phyloP scores from a whole-genome alignment of 2,888 invertebrate genomes.

The Perizoma flavofasciatum region DNA sequence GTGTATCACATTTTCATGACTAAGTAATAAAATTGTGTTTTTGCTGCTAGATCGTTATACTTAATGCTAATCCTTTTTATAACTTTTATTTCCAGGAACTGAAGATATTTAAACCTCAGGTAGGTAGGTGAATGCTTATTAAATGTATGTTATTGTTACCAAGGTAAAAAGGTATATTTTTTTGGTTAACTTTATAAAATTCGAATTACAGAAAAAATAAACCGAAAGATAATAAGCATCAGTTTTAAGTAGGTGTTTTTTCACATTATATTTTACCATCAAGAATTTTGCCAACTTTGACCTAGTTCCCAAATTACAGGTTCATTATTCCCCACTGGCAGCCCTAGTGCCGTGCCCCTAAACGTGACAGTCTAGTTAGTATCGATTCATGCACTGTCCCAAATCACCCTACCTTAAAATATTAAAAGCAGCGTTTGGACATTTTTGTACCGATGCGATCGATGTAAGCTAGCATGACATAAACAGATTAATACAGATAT shows the following conservation, averaged over 20 bases:
- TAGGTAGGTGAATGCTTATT: too few relatives aligned
- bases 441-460: slow-evolving; percentile 46
- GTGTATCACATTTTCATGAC: too few relatives aligned
- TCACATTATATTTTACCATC: too few relatives aligned
- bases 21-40: neutral
- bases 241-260: too few relatives aligned
- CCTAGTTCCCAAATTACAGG: slow-evolving; percentile 17
- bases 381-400: slow-evolving; percentile 28
- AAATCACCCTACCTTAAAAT: slow-evolving; percentile 47
- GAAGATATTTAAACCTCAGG: too few relatives aligned
- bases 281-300: neutral
- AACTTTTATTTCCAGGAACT: too few relatives aligned
- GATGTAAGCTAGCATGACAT: slow-evolving; percentile 41
- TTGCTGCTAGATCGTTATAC: neutral
- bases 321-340: slow-evolving; percentile 17
- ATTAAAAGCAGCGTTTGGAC: slow-evolving; percentile 48
- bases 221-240: too few relatives aligned
- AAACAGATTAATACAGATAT: slow-evolving; percentile 29
- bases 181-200: too few relatives aligned
- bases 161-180: too few relatives aligned
- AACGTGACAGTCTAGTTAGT: slow-evolving; percentile 21
- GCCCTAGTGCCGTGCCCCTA: slow-evolving; percentile 8
- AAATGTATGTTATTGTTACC: too few relatives aligned
- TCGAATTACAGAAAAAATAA: too few relatives aligned
- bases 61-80: too few relatives aligned